These are phyloP conservation scores for Protonemura montana DNA, from an alignment of 2,888 invertebrate species.

Conservation along the genomic window DNA sequence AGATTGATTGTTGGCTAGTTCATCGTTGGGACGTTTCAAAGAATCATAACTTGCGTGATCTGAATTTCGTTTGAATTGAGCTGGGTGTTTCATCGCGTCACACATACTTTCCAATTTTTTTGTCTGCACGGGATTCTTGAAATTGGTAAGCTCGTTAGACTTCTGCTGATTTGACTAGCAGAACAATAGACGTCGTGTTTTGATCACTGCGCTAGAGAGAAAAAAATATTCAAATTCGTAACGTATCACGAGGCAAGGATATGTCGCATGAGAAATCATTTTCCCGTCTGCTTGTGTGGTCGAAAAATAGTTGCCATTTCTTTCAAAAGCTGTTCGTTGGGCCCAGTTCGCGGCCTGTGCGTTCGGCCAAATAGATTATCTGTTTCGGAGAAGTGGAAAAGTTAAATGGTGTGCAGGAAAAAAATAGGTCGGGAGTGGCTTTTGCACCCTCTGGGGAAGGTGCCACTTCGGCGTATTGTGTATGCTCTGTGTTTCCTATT, in stretches of 20 bases:
- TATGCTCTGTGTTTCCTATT: neutral
- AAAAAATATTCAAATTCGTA: neutral
- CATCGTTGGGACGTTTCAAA: neutral
- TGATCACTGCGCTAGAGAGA: neutral
- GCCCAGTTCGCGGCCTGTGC: neutral
- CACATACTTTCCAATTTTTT: neutral
- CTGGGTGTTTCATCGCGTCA: neutral
- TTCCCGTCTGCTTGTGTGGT: neutral
- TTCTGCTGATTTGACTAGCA: conserved; percentile 4
- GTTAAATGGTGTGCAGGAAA: neutral
- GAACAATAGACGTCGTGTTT: neutral
- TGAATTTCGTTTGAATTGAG: neutral
- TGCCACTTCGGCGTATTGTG: conserved; percentile 4
- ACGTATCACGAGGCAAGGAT: neutral
- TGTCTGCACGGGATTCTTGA: neutral
- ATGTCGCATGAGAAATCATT: neutral
- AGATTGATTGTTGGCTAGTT: neutral
- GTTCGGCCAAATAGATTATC: neutral
- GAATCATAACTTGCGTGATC: neutral
- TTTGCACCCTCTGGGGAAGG: neutral
- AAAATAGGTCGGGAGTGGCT: neutral
- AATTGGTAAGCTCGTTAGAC: neutral
- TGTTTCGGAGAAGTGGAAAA: neutral
- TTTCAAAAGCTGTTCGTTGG: neutral
- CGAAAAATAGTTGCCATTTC: neutral